Base-by-base conservation (phyloP, 2,888 invertebrate species). In the Mycogona germanica region DNA sequence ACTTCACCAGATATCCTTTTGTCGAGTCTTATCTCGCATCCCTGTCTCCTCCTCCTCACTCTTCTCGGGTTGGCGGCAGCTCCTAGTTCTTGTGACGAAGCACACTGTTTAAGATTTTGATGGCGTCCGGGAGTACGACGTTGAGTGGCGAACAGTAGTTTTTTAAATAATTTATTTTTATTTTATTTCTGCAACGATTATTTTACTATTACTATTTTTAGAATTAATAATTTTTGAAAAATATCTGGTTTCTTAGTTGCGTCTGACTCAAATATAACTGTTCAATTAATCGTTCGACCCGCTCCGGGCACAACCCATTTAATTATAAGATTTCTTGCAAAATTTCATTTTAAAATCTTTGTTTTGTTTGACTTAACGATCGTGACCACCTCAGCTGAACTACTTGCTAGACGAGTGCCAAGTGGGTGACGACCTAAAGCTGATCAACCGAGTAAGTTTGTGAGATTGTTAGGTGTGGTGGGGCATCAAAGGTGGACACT, bases 401-500 rank as follows among this genome's bases (percentile, higher is more conserved):
- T 87, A 86, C 68, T 74, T 84, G 44, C 73, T 95, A 55, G 92
- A 92, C 63, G 93, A 95, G 61, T 81, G 84, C 60, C 91, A 92
- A 63, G 82, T 93, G 44, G 84, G 88, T 59, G 81, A 79, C 29
- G 95, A 95, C 70, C 73, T 95, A 51, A 81, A 87, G 63, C 77
- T 81, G 53, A 84, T 92, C 60, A 78, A 81, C 57, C 72, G 73
- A 60, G 68, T 53, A 51, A 17, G n/a, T n/a, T n/a, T n/a, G n/a
- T n/a, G n/a, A n/a, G n/a, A n/a, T n/a, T n/a, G n/a, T n/a, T n/a
- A n/a, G n/a, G n/a, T n/a, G n/a, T n/a, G n/a, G n/a, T n/a, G n/a
- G n/a, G n/a, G n/a, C n/a, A n/a, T n/a, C n/a, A n/a, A n/a, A n/a
- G n/a, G n/a, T n/a, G n/a, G n/a, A n/a, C n/a, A n/a, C n/a, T n/a